Percentiles rank a stretch among this genome's conserved stretches.
Evolutionary conservation across 2,888 invertebrate genomes (phyloP).

Genomic region (Agrilus biguttatus): DNA sequence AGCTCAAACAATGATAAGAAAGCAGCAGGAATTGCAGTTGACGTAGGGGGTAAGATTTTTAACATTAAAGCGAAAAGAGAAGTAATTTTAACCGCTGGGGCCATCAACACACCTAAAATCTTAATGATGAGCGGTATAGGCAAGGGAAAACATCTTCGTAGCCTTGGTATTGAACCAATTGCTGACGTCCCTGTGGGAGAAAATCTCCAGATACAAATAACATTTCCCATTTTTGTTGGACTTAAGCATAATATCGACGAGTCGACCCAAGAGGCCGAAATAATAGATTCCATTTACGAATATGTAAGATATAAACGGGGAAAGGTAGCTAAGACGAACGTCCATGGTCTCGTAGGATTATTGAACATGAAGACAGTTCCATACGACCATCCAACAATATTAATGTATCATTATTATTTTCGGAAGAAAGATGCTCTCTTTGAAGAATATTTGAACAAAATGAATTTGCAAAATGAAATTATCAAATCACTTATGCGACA

Average conservation of each 20-base stretch:
- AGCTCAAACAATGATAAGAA: conserved; percentile 5
- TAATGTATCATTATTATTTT: conserved; percentile 16
- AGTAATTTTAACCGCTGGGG: conserved; percentile 45
- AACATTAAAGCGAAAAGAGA: conserved; percentile 34
- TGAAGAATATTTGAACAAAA: conserved; percentile 11
- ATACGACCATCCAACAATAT: conserved; percentile 18
- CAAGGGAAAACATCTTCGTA: conserved; percentile 25
- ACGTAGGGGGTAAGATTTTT: conserved; percentile 13
- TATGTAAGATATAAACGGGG: conserved; percentile 39
- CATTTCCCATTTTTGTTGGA: conserved; percentile 12
- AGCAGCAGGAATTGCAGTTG: conserved; percentile 31
- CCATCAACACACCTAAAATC: conserved; percentile 47
- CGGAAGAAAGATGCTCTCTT: conserved; percentile 23
- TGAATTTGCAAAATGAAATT: conserved; percentile 16
- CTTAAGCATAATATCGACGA: conserved; percentile 5
- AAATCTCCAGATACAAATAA: conserved; percentile 30
- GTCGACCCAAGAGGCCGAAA: background rate
- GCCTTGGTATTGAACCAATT: conserved; percentile 18
- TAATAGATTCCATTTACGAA: conserved; percentile 22
- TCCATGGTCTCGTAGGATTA: conserved; percentile 35
- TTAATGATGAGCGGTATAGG: conserved; percentile 46
- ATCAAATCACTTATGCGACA: conserved; percentile 13
- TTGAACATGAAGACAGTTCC: conserved; percentile 30
- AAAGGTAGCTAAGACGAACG: conserved; percentile 26
- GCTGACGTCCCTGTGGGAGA: conserved; percentile 19